Conservation (phyloP, 1,140 invertebrate species). For the Euura lappo region DNA sequence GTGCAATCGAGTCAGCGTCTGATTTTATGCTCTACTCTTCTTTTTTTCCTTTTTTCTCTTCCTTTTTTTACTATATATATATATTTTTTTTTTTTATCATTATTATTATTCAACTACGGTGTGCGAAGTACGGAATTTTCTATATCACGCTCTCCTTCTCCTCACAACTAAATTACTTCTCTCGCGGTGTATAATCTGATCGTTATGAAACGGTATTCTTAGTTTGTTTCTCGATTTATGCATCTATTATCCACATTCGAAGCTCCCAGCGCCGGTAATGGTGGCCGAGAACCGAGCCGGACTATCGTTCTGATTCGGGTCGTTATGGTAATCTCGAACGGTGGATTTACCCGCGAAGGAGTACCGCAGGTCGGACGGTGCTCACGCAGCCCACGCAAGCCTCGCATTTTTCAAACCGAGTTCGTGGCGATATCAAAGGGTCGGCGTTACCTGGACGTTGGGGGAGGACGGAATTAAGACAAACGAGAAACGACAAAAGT, state of each 20-base stretch:
- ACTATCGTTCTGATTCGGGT: neutral
- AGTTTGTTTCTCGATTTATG: too few relatives aligned
- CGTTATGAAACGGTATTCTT: neutral
- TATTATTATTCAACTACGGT: too few relatives aligned
- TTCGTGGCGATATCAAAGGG: neutral
- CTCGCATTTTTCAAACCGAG: neutral
- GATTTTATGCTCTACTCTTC: neutral
- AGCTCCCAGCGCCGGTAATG: neutral
- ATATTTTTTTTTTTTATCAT: too few relatives aligned
- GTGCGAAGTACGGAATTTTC: too few relatives aligned
- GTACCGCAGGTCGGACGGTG: neutral
- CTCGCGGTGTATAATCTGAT: neutral
- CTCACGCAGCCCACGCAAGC: conserved; percentile 1
- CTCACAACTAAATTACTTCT: too few relatives aligned
- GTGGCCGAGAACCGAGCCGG: neutral
- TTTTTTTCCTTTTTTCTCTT: too few relatives aligned
- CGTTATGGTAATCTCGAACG: neutral
- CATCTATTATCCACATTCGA: too few relatives aligned
- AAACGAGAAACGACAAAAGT: neutral
- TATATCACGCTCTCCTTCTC: too few relatives aligned
- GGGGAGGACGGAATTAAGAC: neutral
- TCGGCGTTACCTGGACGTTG: neutral
- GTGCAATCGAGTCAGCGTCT: neutral
- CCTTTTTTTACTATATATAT: too few relatives aligned
- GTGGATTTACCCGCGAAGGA: neutral